Percentiles rank a stretch among this genome's conserved stretches.
These are phyloP conservation scores for Hypercompe scribonia DNA, from an alignment of 2,888 invertebrate species.

Conservation along the genomic window DNA sequence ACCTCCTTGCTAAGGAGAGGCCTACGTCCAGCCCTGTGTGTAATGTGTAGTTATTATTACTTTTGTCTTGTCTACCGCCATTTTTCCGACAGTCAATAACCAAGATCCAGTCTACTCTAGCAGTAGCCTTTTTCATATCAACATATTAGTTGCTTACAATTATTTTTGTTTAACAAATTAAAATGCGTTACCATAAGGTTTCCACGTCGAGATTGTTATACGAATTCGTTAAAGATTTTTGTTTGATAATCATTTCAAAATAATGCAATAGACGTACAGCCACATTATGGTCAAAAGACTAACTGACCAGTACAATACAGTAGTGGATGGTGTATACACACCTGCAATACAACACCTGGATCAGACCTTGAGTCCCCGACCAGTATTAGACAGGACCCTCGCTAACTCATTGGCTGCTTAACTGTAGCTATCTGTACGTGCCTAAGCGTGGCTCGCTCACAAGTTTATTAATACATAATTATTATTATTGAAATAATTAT, in stretches of 20 bases:
- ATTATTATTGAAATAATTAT: not conserved
- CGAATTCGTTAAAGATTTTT: not conserved
- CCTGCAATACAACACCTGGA: too few relatives aligned
- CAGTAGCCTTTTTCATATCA: not conserved
- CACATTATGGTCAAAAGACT: not conserved
- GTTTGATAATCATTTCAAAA: slow-evolving; percentile 19
- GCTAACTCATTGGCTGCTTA: too few relatives aligned
- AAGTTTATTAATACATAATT: not conserved
- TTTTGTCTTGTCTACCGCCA: not conserved
- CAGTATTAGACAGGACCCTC: too few relatives aligned
- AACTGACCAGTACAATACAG: too few relatives aligned
- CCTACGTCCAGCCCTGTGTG: too few relatives aligned
- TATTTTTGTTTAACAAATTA: slow-evolving; percentile 17
- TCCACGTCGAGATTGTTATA: slow-evolving; percentile 35
- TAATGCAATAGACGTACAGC: not conserved
- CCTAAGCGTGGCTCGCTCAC: not conserved
- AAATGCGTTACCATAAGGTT: slow-evolving; percentile 28
- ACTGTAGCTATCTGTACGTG: not conserved
- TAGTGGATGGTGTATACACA: too few relatives aligned
- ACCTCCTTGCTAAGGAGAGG: too few relatives aligned
- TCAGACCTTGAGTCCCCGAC: too few relatives aligned
- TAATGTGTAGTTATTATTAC: not conserved
- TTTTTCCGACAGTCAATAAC: not conserved
- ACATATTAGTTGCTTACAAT: slow-evolving; percentile 19
- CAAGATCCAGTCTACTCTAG: slow-evolving; percentile 4